Evolutionary conservation across 2,113 vertebrate genomes (phyloP).

Genomic region (Boulengeromyrus knoepffleri): DNA sequence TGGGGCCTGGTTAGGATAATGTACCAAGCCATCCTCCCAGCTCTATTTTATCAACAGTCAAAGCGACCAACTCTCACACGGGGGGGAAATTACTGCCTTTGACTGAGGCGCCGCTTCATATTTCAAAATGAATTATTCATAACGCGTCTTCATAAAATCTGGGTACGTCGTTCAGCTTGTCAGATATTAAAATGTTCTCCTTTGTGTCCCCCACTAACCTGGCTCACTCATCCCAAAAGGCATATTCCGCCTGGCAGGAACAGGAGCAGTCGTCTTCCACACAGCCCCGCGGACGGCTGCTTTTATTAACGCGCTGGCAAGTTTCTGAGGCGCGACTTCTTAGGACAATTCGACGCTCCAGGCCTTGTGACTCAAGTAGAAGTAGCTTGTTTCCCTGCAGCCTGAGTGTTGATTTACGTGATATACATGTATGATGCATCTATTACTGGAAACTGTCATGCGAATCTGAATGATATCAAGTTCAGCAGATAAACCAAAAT

Average conservation of each 20-base stretch:
- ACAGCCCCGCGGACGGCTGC: background rate
- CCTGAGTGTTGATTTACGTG: background rate
- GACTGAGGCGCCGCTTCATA: slow-evolving; percentile 22
- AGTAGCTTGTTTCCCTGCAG: background rate
- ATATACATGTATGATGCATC: background rate
- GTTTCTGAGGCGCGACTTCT: background rate
- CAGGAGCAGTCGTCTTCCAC: background rate
- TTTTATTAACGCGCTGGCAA: background rate
- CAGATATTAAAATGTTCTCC: slow-evolving; percentile 10
- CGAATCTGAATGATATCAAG: background rate
- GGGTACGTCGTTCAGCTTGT: slow-evolving; percentile 6
- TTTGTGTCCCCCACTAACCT: background rate
- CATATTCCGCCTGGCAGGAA: background rate
- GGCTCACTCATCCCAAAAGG: background rate
- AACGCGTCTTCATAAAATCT: slow-evolving; percentile 12
- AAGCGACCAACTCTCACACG: background rate
- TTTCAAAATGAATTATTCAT: slow-evolving; percentile 27
- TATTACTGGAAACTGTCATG: background rate
- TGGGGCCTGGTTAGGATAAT: background rate
- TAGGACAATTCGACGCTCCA: background rate
- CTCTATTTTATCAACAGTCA: background rate
- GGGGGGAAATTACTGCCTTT: slow-evolving; percentile 18
- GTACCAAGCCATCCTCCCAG: background rate
- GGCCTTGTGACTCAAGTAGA: background rate
- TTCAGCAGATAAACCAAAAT: background rate